Base-by-base conservation (phyloP, 2,113 vertebrate species). In the Tetrao urogallus region DNA sequence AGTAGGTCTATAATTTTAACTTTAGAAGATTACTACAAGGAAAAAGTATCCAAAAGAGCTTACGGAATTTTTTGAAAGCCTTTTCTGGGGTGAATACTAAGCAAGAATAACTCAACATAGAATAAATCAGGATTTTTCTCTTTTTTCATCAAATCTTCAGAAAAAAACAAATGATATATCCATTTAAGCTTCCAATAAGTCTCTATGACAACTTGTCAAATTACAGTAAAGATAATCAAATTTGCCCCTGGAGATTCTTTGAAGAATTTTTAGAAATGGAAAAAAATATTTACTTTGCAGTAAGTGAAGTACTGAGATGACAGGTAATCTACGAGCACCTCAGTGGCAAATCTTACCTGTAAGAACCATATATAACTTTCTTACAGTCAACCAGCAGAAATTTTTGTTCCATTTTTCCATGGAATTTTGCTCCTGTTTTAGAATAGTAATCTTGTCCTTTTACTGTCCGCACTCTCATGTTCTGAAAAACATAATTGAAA, bases 371-470 rank as follows among this genome's bases (percentile, higher is more conserved):
- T 90, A 99, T 95, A 32, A 98, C 98, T 85, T 98, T 99, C 76
- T 98, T 98, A 95, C 98, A 99, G 92, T 99, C 99, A 72, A 99
- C 96, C 92, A 99, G 96, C 74, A 99, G 94, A 97, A 99, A 99
- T 90, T 98, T 99, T 97, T 99, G 99, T 92, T 98, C 98, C 99
- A 99, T 98, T 95, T 98, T 98, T 36, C 99, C 99, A 84, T 98
- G 97, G 95, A 99, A 99, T 98, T 98, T 99, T 76, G 98, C 98
- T 94, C 99, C 99, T 50, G 98, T 98, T 96, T 98, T 99, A 96
- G 98, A 99, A 97, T 98, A 97, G 95, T 99, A 99, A 94, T 98
- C 98, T 95, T 98, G 98, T 75, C 99, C 99, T 97, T 98, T 99
- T 85, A 99, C 99, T 21, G 98, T 99, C 40, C 99, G 98, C 12